These are phyloP conservation scores for Cheilosia vernalis DNA, from an alignment of 2,888 invertebrate genomes.

Conservation along the genomic window DNA sequence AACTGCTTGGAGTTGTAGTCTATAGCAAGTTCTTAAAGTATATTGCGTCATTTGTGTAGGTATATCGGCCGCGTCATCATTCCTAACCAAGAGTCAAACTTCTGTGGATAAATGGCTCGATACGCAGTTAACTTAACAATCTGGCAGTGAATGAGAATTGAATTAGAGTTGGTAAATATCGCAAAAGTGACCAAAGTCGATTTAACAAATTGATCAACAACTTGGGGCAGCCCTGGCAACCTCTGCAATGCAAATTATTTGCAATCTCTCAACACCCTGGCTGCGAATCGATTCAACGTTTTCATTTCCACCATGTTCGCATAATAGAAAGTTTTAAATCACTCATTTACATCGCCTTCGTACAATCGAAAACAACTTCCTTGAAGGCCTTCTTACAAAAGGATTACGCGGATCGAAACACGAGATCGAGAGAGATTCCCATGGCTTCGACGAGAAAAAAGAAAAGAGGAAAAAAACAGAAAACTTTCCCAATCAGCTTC, in stretches of 20 bases:
- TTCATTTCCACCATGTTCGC: neutral
- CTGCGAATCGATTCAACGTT: neutral
- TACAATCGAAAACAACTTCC: constrained; percentile 24
- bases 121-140: no score
- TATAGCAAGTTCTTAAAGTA: no score
- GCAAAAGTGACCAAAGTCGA: no score
- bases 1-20: no score
- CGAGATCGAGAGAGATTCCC: constrained; percentile 23
- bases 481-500: constrained; percentile 57
- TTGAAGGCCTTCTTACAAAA: neutral
- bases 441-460: neutral
- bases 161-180: no score
- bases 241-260: neutral
- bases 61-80: no score
- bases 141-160: no score
- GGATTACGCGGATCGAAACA: constrained; percentile 28
- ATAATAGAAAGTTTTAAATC: constrained; percentile 10
- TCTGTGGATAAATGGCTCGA: no score
- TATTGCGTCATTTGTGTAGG: no score
- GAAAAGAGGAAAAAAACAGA: neutral
- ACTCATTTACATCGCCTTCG: neutral
- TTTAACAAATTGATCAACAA: no score
- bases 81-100: no score
- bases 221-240: no score
- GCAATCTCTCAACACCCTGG: neutral